Conservation (phyloP, 2,888 invertebrate genomes). For the Cryptus armator region DNA sequence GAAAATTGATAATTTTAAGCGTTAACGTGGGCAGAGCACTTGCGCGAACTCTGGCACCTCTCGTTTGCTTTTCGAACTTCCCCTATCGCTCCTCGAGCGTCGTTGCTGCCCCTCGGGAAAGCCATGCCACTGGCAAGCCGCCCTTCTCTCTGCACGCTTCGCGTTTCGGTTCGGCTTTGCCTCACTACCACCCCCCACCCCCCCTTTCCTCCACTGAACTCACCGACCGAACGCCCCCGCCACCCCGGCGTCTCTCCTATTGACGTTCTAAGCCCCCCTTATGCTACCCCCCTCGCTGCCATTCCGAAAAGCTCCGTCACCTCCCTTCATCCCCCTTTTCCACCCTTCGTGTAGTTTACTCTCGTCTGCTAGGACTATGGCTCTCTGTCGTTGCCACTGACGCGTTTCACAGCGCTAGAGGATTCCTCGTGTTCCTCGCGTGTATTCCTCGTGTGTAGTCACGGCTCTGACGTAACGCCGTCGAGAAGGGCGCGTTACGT, state of each 20-base stretch:
- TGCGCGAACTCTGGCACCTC: slow-evolving; percentile 35
- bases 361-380: slow-evolving; percentile 41
- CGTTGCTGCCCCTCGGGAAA: slow-evolving; percentile 36
- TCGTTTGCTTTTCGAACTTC: slow-evolving; percentile 31
- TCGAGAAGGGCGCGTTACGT: slow-evolving; percentile 71
- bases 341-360: slow-evolving; percentile 43
- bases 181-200: slow-evolving; percentile 26
- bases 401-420: slow-evolving; percentile 65
- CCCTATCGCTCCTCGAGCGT: slow-evolving; percentile 43
- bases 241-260: slow-evolving; percentile 68
- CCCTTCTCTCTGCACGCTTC: slow-evolving; percentile 21
- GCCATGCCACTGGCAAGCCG: slow-evolving; percentile 2
- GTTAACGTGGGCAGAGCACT: slow-evolving; percentile 18
- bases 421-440: slow-evolving; percentile 67
- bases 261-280: slow-evolving; percentile 67
- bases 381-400: slow-evolving; percentile 45
- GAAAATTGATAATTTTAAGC: not conserved
- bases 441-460: no score
- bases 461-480: slow-evolving; percentile 74
- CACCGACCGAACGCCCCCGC: slow-evolving; percentile 48
- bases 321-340: slow-evolving; percentile 46
- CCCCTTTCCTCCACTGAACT: not conserved
- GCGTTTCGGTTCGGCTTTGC: slow-evolving; percentile 33
- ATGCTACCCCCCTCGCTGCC: slow-evolving; percentile 52
- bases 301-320: slow-evolving; percentile 37